These are phyloP conservation scores for Galeopterus variegatus DNA, from an alignment of 2,113 vertebrate species.

Conservation along the genomic window DNA sequence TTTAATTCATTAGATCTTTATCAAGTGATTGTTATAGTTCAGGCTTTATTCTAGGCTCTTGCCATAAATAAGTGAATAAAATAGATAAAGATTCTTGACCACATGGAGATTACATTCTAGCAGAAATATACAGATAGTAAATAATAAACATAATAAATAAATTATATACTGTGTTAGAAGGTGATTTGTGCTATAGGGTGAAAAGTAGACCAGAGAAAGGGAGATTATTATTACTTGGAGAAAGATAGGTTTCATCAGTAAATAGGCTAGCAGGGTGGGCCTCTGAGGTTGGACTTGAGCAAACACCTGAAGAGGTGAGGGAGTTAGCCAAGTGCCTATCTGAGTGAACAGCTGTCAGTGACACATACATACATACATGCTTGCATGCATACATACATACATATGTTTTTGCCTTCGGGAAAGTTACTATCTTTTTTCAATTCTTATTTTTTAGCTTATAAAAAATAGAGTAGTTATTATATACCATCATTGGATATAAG, in stretches of 20 bases:
- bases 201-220: not conserved
- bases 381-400: not conserved
- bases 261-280: not conserved
- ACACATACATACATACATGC: not conserved
- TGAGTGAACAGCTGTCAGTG: not conserved
- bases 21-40: not conserved
- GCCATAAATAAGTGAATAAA: constrained; percentile 22
- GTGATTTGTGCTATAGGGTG: not conserved
- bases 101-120: not conserved
- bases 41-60: constrained; percentile 40
- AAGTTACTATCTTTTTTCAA: not conserved
- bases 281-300: not conserved
- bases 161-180: not conserved
- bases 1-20: constrained; percentile 43
- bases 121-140: constrained; percentile 28
- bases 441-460: not conserved
- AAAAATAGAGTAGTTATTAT: not conserved
- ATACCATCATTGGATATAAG: not conserved
- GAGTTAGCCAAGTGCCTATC: not conserved
- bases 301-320: not conserved
- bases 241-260: constrained; percentile 11
- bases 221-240: not conserved
- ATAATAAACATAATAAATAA: not conserved
- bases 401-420: not conserved
- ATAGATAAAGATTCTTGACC: not conserved